Conservation (phyloP, 1,140 invertebrate species). For the Anastrepha ludens region DNA sequence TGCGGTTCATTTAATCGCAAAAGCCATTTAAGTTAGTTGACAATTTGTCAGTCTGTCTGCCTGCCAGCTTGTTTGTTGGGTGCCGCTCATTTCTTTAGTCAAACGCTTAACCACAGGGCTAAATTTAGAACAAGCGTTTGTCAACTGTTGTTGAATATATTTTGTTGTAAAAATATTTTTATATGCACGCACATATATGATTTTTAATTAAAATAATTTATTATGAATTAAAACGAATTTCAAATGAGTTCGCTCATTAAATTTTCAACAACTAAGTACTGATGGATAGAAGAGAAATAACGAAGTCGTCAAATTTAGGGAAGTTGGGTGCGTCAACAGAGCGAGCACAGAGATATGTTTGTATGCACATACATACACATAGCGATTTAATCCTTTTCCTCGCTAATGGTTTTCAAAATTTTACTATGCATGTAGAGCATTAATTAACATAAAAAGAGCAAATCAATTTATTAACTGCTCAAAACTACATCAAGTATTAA, state of each 20-base stretch:
- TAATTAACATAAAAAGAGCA: too few relatives aligned
- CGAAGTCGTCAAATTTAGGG: too few relatives aligned
- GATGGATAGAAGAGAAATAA: too few relatives aligned
- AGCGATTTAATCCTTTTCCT: too few relatives aligned
- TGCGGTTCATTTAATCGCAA: slow-evolving; percentile 24
- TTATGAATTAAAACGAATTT: slow-evolving; percentile 47
- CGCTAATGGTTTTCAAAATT: too few relatives aligned
- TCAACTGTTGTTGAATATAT: slow-evolving; percentile 25
- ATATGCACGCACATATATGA: not conserved
- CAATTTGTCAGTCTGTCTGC: not conserved
- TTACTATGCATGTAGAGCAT: too few relatives aligned
- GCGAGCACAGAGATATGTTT: too few relatives aligned
- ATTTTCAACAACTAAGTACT: not conserved
- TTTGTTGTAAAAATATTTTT: not conserved
- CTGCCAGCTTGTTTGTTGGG: not conserved
- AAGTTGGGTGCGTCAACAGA: too few relatives aligned
- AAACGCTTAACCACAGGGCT: not conserved
- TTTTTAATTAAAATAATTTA: slow-evolving; percentile 39
- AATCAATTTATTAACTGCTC: too few relatives aligned
- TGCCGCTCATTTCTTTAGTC: not conserved
- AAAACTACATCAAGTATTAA: too few relatives aligned
- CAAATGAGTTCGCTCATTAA: slow-evolving; percentile 28
- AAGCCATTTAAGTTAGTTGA: slow-evolving; percentile 14
- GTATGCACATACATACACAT: too few relatives aligned
- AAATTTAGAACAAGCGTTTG: not conserved